Evolutionary conservation across 2,888 invertebrate genomes (phyloP), one percentile per base, ranked within the genome.

Genomic region (Pantelozetes paolii): DNA sequence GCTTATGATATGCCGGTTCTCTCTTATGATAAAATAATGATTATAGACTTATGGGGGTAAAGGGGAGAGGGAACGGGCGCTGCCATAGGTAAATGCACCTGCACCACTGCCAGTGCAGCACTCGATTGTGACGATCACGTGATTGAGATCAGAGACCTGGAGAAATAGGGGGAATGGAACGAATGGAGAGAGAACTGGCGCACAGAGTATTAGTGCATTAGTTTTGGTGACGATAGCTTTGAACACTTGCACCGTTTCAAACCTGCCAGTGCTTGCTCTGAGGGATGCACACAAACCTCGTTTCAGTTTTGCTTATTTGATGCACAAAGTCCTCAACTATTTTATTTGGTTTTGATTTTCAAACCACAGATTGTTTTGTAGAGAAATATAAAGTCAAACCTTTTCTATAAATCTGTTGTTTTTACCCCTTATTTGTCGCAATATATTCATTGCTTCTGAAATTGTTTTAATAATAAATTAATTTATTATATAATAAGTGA

Each of bases 231-330:
- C 62, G 62, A 62, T 30, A 62, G 28, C 30, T 59, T 59, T 15
- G 28, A n/a, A n/a, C n/a, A n/a, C n/a, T n/a, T n/a, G 18, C 26
- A 59, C 30, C 23, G 62, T 62, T 62, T 15, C 28, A 62, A 62
- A 62, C 62, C 62, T 62, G 62, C 62, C 30, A 36, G 32, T 62
- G 62, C 62, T 62, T 20, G 62, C 62, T 36, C 30, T 36, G 32
- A 62, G 62, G 62, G 62, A 62, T 62, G 62, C 62, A 62, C 62
- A 62, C 62, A 62, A 62, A 62, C 62, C 62, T 62, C 62, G 62
- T 62, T 62, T 62, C 28, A 48, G 20, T 48, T 48, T 48, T n/a
- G 48, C 48, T 48, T 20, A 48, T 48, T 48, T 48, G 48, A 48
- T 48, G 48, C 48, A 48, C 48, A 20, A 20, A 20, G 48, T 20